Base-by-base conservation (phyloP, 2,888 invertebrate species). In the Calameuta filiformis region DNA sequence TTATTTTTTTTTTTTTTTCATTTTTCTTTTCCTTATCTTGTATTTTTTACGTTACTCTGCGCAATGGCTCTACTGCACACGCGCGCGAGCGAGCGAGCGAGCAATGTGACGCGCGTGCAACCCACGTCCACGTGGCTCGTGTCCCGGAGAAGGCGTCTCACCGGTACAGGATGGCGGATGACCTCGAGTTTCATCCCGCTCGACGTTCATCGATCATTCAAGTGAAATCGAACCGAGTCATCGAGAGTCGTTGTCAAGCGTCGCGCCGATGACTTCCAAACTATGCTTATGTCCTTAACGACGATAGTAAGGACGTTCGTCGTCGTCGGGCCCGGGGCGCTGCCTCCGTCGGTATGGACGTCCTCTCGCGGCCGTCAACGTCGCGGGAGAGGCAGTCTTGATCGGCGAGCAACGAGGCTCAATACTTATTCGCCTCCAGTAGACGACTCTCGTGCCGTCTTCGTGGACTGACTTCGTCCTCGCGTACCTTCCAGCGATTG, bases 331-430 rank as follows among this genome's bases (percentile, higher is more conserved):
- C 71, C 33, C 74, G 74, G 30, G 35, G 74, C 35, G 35, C 74
- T 30, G 12, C 31, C 74, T 37, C 74, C 35, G 35, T 34, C 33
- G 33, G 71, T 15, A 35, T 34, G 33, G 71, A 71, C 71, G 71
- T 34, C 71, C 31, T 71, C 71, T 71, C 37, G 34, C 23, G 34
- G 30, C 74, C 74, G 34, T 37, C 30, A n/a, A 12, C 31, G 37
- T 37, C 74, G 35, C 35, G 74, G 74, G 83, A 86, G 89, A 90
- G 89, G 89, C 91, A 91, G 91, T 91, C 91, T 91, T 90, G 87
- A 89, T 88, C 89, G 85, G 88, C 87, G 90, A 90, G 89, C 87
- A 83, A 84, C 82, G 81, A 81, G 85, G 86, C 87, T 91, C 90
- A 91, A 89, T 90, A 90, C 84, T 90, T 90, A 85, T 83, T 87